These are phyloP conservation scores for Caenorhabditis briggsae DNA, from an alignment of 1,140 invertebrate species.

Conservation along the genomic window DNA sequence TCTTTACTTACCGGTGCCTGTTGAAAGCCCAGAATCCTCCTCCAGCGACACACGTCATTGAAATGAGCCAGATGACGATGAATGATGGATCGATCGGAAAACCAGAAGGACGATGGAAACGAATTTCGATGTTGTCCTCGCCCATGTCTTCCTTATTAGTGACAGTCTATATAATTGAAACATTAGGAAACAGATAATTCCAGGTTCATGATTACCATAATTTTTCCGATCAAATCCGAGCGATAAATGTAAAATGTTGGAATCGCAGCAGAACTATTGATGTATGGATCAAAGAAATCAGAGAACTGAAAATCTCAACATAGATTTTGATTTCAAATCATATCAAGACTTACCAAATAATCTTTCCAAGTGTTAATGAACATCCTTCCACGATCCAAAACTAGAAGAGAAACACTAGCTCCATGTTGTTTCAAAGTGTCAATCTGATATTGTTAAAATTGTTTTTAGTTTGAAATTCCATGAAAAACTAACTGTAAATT, in stretches of 20 bases:
- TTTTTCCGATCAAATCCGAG: constrained; percentile 56
- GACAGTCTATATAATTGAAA: not conserved
- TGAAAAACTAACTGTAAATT: constrained; percentile 44
- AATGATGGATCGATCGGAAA: constrained; percentile 64
- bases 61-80: constrained; percentile 68
- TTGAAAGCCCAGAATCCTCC: constrained; percentile 66
- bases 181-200: too few relatives aligned
- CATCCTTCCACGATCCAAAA: constrained; percentile 68
- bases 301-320: constrained; percentile 67
- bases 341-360: constrained; percentile 67
- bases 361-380: constrained; percentile 64
- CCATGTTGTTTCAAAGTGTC: constrained; percentile 53
- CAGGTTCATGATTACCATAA: constrained; percentile 1
- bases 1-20: constrained; percentile 36
- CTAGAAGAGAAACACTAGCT: constrained; percentile 67
- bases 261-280: constrained; percentile 59
- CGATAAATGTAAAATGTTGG: constrained; percentile 71
- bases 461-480: not conserved
- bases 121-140: constrained; percentile 56
- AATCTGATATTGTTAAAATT: constrained; percentile 63
- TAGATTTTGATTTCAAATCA: not conserved
- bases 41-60: constrained; percentile 66
- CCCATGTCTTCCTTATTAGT: not conserved
- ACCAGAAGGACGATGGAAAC: constrained; percentile 69
- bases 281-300: constrained; percentile 74